Evolutionary conservation across 2,113 vertebrate species (phyloP).

Genomic region (Synchiropus splendidus): DNA sequence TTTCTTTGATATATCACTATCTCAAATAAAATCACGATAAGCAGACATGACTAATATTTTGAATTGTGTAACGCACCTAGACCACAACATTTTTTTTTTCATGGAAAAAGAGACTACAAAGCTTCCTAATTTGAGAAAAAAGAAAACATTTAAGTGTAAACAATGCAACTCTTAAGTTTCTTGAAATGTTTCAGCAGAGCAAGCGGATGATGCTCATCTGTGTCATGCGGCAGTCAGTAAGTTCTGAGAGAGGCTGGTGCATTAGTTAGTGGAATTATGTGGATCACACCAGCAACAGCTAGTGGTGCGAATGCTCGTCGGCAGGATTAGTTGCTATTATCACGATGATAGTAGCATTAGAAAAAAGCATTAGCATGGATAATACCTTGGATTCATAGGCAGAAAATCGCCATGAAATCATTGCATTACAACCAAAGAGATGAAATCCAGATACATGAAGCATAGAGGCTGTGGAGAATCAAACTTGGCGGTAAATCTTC

Average conservation of each 20-base stretch:
- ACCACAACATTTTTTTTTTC: too few relatives aligned
- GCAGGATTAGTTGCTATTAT: conserved; percentile 71
- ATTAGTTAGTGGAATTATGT: conserved; percentile 71
- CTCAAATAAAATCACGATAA: too few relatives aligned
- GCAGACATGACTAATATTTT: too few relatives aligned
- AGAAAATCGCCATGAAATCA: conserved; percentile 65
- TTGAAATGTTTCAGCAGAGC: conserved; percentile 17
- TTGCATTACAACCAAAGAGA: conserved; percentile 57
- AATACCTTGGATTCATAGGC: conserved; percentile 57
- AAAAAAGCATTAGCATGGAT: conserved; percentile 67
- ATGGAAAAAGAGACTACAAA: too few relatives aligned
- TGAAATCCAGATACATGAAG: conserved; percentile 52
- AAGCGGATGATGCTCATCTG: conserved; percentile 32
- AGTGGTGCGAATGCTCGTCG: conserved; percentile 55
- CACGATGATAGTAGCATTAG: conserved; percentile 63
- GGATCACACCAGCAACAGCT: conserved; percentile 55
- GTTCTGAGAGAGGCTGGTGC: conserved; percentile 46
- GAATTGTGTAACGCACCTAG: too few relatives aligned
- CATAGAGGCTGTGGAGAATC: conserved; percentile 24
- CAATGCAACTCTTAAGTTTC: too few relatives aligned
- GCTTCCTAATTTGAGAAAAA: too few relatives aligned
- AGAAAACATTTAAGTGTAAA: too few relatives aligned
- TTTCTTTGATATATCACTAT: too few relatives aligned
- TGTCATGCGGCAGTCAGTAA: conserved; percentile 35
- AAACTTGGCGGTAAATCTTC: conserved; percentile 50